Percentiles rank a stretch among this genome's conserved stretches.
phyloP scores from a whole-genome alignment of 1,140 invertebrate genomes.

The Cardiocondyla obscurior region DNA sequence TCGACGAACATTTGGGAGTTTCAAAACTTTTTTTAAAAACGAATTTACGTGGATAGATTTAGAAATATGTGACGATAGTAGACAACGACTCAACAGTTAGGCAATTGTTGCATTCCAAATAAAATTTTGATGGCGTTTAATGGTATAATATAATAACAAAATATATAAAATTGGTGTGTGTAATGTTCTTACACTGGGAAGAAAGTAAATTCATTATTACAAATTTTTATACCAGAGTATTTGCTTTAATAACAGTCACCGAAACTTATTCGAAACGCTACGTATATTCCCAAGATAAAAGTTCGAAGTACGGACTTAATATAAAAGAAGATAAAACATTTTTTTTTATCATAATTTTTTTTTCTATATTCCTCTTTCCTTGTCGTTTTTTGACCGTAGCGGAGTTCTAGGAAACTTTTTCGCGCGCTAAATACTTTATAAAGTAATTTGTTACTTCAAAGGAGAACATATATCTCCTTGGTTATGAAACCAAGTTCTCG shows the following conservation, averaged over 20 bases:
- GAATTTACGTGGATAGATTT: not conserved
- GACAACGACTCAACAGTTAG: not conserved
- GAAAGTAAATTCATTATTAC: not conserved
- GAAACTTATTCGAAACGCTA: not conserved
- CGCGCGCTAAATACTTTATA: slow-evolving; percentile 29
- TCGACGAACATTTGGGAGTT: not conserved
- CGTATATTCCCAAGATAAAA: not conserved
- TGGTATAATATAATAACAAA: not conserved
- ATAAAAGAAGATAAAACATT: not conserved
- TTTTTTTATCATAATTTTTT: slow-evolving; percentile 11
- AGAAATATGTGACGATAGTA: not conserved
- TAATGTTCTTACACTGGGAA: too few species aligned
- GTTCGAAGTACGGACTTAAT: not conserved
- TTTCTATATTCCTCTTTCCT: not conserved
- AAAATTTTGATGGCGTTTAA: not conserved
- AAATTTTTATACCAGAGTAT: not conserved
- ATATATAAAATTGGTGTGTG: not conserved
- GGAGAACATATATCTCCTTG: slow-evolving; percentile 5
- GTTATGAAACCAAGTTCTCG: not conserved
- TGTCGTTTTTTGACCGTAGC: not conserved
- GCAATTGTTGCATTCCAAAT: not conserved
- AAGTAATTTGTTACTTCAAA: slow-evolving; percentile 36
- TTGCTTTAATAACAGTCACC: not conserved
- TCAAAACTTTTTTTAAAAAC: not conserved
- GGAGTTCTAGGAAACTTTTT: slow-evolving; percentile 2